phyloP scores from a whole-genome alignment of 2,888 invertebrate genomes.

The Eudemis profundana region DNA sequence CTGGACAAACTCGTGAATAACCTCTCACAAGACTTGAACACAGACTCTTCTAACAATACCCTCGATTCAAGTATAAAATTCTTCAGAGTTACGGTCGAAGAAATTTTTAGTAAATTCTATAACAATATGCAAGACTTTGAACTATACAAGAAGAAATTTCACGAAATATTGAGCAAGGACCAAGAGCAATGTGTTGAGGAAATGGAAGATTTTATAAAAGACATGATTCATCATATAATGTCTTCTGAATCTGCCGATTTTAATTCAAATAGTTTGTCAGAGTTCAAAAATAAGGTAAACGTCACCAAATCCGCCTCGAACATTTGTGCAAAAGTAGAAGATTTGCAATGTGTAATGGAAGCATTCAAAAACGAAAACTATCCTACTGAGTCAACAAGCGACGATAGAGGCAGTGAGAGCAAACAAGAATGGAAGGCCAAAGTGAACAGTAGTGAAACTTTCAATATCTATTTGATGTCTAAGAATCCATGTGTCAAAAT shows the following conservation, averaged over 20 bases:
- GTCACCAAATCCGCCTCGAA: not conserved
- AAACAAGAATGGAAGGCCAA: conserved; percentile 51
- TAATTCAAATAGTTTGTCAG: conserved; percentile 46
- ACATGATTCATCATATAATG: conserved; percentile 72
- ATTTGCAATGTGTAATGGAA: conserved; percentile 55
- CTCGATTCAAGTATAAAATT: conserved; percentile 73
- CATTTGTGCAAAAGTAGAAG: conserved; percentile 11
- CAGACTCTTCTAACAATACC: conserved; percentile 56
- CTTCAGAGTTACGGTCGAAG: conserved; percentile 71
- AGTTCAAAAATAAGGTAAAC: conserved; percentile 9
- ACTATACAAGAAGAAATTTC: conserved; percentile 67
- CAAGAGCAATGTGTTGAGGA: conserved; percentile 63
- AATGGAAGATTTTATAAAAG: conserved; percentile 75
- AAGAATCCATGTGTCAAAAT: conserved; percentile 61
- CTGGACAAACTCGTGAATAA: conserved; percentile 67
- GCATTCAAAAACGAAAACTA: conserved; percentile 69
- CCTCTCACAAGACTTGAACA: conserved; percentile 66
- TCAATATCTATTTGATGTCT: conserved; percentile 63
- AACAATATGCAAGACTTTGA: conserved; percentile 70
- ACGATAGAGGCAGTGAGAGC: conserved; percentile 53
- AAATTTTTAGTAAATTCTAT: conserved; percentile 74
- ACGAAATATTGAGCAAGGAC: conserved; percentile 69
- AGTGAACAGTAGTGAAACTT: conserved; percentile 50
- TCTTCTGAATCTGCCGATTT: conserved; percentile 60
- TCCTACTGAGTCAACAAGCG: conserved; percentile 61